phyloP scores from a whole-genome alignment of 1,140 invertebrate species.

The Teleopsis dalmanni region DNA sequence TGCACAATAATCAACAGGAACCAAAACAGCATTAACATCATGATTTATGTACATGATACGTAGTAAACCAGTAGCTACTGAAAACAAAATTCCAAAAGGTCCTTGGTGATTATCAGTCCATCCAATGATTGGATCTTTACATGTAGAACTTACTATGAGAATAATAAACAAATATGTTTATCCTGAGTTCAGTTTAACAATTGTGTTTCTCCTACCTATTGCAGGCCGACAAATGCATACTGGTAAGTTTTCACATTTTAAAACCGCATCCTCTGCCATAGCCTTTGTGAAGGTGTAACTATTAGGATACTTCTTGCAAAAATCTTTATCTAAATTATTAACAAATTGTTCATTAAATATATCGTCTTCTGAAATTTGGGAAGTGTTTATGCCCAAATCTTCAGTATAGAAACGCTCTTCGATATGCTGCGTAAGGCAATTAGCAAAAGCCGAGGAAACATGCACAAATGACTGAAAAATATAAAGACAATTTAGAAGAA shows the following conservation, averaged over 20 bases:
- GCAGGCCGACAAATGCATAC: conserved; percentile 62
- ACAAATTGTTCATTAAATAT: conserved; percentile 43
- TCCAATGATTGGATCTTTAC: conserved; percentile 62
- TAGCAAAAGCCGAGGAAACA: conserved; percentile 66
- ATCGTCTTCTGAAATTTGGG: conserved; percentile 52
- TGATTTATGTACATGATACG: conserved; percentile 55
- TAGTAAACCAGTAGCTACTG: conserved; percentile 63
- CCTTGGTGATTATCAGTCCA: conserved; percentile 92
- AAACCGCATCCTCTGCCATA: conserved; percentile 64
- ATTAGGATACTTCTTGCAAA: conserved; percentile 68
- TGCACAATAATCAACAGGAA: conserved; percentile 73
- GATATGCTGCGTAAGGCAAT: conserved; percentile 52
- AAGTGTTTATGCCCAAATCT: conserved; percentile 49
- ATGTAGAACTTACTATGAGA: conserved; percentile 65
- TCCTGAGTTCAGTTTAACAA: not conserved
- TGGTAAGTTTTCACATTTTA: conserved; percentile 60
- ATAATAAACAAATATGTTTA: not conserved
- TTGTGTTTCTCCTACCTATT: conserved; percentile 48
- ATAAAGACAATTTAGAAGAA: not conserved
- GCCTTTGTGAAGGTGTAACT: conserved; percentile 81
- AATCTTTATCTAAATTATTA: conserved; percentile 54
- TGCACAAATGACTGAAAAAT: conserved; percentile 49
- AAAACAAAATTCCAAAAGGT: conserved; percentile 64
- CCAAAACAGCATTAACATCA: conserved; percentile 60
- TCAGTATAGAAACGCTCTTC: conserved; percentile 67